Evolutionary conservation across 2,797 vertebrate species (phyloP), one percentile per base, ranked within the genome.

Genomic region (Tadarida brasiliensis): DNA sequence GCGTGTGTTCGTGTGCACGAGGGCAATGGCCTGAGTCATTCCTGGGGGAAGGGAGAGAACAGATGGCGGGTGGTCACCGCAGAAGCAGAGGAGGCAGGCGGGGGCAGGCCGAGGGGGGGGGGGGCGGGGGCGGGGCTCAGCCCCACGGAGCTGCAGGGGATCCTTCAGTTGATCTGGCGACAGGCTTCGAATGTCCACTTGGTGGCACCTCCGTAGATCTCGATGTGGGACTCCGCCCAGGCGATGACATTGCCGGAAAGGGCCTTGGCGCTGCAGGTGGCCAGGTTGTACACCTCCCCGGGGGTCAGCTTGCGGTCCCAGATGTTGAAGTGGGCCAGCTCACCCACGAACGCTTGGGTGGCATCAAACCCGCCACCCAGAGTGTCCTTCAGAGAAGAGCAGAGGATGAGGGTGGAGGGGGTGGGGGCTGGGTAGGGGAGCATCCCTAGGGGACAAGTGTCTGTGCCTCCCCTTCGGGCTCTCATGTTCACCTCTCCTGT

Each of bases 121-220:
- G 11, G 71, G 84, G 91, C 3, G 24, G 63, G 70, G 68, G 10
- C 39, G 28, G 80, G 88, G 87, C 94, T 88, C 70, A 28, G 88
- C 92, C 71, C 56, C 84, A 92, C 2, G 30, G 57, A 59, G 97
- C 97, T 44, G 39, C 39, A 44, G 5, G 39, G 39, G 98, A n/a
- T 7, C 39, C 39, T 7, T 96, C 99, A 99, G 99, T 99, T 99
- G 99, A 99, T 98, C 96, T 99, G 99, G 96, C 99, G 99, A 76
- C 99, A 99, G 81, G 99, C 99, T 98, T 99, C 99, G 30, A 99
- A 99, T 97, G 99, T 99, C 99, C 99, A 99, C 98, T 99, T 99
- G 98, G 99, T 99, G 56, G 99, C 99, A 33, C 99, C 99, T 0
- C 99, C 99, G 8, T 99, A 99, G 98, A 99, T 98, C 94, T 99